phyloP scores from a whole-genome alignment of 1,140 invertebrate genomes.

The Drosophila teissieri region DNA sequence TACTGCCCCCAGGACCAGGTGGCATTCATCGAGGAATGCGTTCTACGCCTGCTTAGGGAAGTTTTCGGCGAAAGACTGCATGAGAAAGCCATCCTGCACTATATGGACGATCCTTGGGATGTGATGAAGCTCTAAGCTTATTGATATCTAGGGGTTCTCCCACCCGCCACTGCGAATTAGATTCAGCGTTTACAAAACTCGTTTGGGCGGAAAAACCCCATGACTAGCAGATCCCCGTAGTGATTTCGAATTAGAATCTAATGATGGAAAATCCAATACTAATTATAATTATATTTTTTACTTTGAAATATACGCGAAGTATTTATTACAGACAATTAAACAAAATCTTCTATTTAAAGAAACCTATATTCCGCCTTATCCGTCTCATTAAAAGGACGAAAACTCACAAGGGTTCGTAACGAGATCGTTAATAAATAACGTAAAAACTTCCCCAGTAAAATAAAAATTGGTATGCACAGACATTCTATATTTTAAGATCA shows the following conservation, averaged over 20 bases:
- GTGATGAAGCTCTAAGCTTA: constrained; percentile 79
- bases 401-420: too few species aligned
- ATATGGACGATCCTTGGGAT: constrained; percentile 83
- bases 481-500: neutral
- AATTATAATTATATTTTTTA: constrained; percentile 58
- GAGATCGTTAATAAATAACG: too few species aligned
- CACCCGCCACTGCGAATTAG: constrained; percentile 7
- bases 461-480: neutral
- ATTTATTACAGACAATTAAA: constrained; percentile 63
- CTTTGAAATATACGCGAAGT: constrained; percentile 70
- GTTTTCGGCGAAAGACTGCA: constrained; percentile 76
- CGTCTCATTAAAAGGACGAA: too few species aligned
- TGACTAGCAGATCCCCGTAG: neutral
- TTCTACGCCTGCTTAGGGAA: constrained; percentile 85
- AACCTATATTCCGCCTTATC: too few species aligned
- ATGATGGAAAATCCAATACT: constrained; percentile 44
- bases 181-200: constrained; percentile 3
- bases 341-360: neutral
- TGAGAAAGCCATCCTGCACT: constrained; percentile 76
- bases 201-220: neutral
- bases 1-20: constrained; percentile 93
- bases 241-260: constrained; percentile 35
- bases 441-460: neutral
- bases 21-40: constrained; percentile 88
- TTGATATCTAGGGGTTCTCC: constrained; percentile 1